These are phyloP conservation scores for Phania funesta DNA, from an alignment of 2,888 invertebrate genomes.

Conservation along the genomic window DNA sequence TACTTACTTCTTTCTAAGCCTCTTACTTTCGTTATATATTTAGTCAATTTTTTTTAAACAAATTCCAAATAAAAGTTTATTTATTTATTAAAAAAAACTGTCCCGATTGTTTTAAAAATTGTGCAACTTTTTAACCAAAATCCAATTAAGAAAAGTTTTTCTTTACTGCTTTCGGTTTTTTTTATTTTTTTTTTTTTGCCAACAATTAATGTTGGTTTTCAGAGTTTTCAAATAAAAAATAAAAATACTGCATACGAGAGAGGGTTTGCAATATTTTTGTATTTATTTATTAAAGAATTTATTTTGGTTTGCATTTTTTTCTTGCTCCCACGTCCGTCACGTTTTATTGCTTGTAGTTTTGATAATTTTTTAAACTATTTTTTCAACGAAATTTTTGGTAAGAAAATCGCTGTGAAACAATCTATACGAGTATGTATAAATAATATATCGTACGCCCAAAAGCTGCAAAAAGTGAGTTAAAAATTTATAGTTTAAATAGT, in stretches of 20 bases:
- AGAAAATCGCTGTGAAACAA: constrained; percentile 48
- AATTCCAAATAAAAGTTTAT: constrained; percentile 8
- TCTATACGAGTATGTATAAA: constrained; percentile 6
- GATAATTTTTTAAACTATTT: constrained; percentile 25
- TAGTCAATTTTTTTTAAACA: neutral
- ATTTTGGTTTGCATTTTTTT: constrained; percentile 14
- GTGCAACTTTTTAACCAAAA: constrained; percentile 46
- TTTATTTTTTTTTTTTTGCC: neutral
- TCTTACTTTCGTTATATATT: neutral
- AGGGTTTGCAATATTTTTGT: constrained; percentile 29
- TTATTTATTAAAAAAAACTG: neutral
- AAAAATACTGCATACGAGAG: neutral
- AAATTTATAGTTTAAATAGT: constrained; percentile 32
- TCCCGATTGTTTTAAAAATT: constrained; percentile 29
- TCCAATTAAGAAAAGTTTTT: neutral
- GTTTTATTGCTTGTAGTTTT: constrained; percentile 40
- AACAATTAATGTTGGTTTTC: constrained; percentile 30
- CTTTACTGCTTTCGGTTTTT: neutral
- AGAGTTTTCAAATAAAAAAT: constrained; percentile 19
- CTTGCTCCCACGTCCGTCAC: neutral
- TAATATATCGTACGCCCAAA: neutral
- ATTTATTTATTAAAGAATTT: constrained; percentile 58
- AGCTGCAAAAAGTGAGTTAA: constrained; percentile 24
- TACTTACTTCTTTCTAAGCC: neutral
- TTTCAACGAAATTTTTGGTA: constrained; percentile 6